Evolutionary conservation across 2,888 invertebrate species (phyloP).

Genomic region (Cephus sareptanus): DNA sequence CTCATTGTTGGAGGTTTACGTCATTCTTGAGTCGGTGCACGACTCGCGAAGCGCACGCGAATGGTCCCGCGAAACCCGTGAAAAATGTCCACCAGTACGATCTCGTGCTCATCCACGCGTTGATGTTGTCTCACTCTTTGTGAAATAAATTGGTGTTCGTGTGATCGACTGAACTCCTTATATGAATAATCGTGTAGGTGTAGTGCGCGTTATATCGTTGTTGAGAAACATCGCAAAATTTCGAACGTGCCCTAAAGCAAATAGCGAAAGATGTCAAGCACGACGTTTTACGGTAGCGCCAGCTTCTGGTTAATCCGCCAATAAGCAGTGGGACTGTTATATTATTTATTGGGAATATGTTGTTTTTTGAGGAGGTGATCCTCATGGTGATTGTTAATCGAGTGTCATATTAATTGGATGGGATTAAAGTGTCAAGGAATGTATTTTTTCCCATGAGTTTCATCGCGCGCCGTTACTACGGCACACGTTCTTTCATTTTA

Average conservation of each 20-base stretch:
- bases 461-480: neutral
- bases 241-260: neutral
- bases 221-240: neutral
- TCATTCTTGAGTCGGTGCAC: slow-evolving; percentile 56
- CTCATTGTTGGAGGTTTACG: slow-evolving; percentile 67
- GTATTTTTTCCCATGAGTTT: neutral
- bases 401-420: neutral
- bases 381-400: neutral
- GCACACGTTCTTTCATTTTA: slow-evolving; percentile 61
- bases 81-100: slow-evolving; percentile 31
- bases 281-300: slow-evolving; percentile 46
- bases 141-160: neutral
- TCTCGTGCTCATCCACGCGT: neutral
- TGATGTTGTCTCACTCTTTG: neutral
- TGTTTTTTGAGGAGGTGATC: neutral
- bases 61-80: slow-evolving; percentile 37
- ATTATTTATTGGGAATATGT: slow-evolving; percentile 4
- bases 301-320: slow-evolving; percentile 43
- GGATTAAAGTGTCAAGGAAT: neutral
- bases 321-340: slow-evolving; percentile 7
- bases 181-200: neutral
- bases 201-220: neutral
- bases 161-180: neutral
- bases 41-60: slow-evolving; percentile 29
- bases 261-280: slow-evolving; percentile 37